Evolutionary conservation across 2,113 vertebrate species (phyloP).

Genomic region (Narcine bancroftii): DNA sequence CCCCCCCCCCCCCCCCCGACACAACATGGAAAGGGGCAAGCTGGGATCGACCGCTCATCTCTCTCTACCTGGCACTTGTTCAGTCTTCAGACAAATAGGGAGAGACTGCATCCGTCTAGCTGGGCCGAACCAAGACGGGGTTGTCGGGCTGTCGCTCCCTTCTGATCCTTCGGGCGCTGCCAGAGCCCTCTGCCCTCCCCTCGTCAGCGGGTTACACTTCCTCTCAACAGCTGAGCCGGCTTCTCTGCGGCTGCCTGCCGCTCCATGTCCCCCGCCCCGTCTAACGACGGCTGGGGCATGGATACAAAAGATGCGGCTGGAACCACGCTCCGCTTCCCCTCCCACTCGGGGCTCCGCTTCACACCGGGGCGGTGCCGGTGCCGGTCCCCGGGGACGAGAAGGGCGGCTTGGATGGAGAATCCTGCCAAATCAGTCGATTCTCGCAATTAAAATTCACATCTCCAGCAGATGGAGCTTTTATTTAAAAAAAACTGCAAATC

Average conservation of each 20-base stretch:
- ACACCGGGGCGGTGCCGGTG: background rate
- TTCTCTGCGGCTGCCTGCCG: background rate
- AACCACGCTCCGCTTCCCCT: background rate
- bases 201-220: background rate
- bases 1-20: too few relatives aligned
- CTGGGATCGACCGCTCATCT: background rate
- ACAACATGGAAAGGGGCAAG: background rate
- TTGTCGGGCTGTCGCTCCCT: background rate
- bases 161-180: background rate
- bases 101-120: background rate
- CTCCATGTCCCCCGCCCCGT: background rate
- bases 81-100: background rate
- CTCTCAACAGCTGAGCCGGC: background rate
- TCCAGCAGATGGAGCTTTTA: too few relatives aligned
- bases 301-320: background rate
- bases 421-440: background rate
- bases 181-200: conserved; percentile 19
- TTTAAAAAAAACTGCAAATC: too few relatives aligned
- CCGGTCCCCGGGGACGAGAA: background rate
- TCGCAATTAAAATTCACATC: background rate
- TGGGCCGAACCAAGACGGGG: background rate
- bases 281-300: background rate
- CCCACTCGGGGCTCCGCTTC: background rate
- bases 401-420: background rate
- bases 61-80: background rate